Percentiles rank a stretch among this genome's conserved stretches.
Conservation (phyloP, 1,140 invertebrate species). For the Copidosoma floridanum region DNA sequence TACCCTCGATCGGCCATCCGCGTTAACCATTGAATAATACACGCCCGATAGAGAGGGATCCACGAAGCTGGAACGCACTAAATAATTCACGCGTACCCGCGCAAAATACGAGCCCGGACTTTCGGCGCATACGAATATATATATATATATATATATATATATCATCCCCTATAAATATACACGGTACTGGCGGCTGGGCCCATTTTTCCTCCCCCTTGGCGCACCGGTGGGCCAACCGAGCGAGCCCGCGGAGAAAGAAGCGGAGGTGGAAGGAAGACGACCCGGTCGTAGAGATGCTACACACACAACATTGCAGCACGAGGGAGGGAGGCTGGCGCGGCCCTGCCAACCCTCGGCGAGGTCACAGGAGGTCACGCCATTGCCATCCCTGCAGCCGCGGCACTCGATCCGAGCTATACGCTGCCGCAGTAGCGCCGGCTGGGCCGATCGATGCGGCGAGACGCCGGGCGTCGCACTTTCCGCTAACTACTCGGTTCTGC, state of each 20-base stretch:
- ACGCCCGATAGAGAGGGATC: no score
- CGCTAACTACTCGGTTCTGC: constrained; percentile 38
- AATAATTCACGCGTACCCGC: no score
- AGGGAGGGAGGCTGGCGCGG: constrained; percentile 27
- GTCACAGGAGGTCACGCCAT: constrained; percentile 55
- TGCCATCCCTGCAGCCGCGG: constrained; percentile 44
- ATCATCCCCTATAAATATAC: no score
- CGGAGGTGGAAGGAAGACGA: neutral
- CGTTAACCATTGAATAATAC: no score
- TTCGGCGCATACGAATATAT: no score
- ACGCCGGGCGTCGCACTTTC: constrained; percentile 55
- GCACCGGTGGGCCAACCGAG: neutral
- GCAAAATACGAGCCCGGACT: no score
- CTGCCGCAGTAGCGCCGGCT: constrained; percentile 28
- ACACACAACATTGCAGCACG: neutral
- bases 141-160: no score
- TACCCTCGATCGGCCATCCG: no score
- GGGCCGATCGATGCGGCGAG: constrained; percentile 55
- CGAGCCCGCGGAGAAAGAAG: neutral
- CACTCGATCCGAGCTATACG: neutral
- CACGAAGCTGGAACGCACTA: no score
- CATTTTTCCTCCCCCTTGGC: no score
- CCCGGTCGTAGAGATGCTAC: neutral
- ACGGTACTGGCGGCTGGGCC: no score
- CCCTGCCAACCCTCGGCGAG: constrained; percentile 50